Conservation (phyloP, 1,140 invertebrate species). For the Nylanderia fulva region DNA sequence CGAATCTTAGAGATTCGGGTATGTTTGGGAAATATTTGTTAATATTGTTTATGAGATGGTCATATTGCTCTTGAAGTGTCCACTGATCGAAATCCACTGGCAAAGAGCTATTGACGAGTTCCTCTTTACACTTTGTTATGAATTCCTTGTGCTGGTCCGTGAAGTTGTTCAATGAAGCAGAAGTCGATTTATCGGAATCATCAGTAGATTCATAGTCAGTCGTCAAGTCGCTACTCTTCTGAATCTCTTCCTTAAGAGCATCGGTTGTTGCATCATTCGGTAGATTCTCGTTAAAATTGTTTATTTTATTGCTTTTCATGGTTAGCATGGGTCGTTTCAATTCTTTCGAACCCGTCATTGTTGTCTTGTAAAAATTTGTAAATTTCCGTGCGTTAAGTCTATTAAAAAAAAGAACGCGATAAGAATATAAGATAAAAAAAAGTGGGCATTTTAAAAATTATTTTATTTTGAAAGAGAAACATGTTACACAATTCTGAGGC, state of each 20-base stretch:
- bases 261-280: background rate
- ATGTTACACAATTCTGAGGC: too few species aligned
- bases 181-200: background rate
- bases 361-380: too few species aligned
- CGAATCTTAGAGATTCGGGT: constrained; percentile 10
- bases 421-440: too few species aligned
- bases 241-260: background rate
- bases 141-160: background rate
- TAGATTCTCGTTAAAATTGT: background rate
- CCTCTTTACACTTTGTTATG: background rate
- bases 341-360: too few species aligned
- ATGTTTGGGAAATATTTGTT: constrained; percentile 31
- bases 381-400: too few species aligned
- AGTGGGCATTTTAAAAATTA: too few species aligned
- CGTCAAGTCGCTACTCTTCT: background rate
- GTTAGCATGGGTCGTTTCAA: too few species aligned
- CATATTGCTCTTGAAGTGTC: background rate
- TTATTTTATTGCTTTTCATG: too few species aligned
- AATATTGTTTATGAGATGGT: background rate
- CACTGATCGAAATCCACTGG: constrained; percentile 7
- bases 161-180: background rate
- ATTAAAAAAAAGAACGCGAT: too few species aligned
- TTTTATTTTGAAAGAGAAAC: too few species aligned
- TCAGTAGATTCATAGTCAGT: background rate
- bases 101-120: background rate